Evolutionary conservation across 1,140 invertebrate species (phyloP).

Genomic region (Parapsyche elsis): DNA sequence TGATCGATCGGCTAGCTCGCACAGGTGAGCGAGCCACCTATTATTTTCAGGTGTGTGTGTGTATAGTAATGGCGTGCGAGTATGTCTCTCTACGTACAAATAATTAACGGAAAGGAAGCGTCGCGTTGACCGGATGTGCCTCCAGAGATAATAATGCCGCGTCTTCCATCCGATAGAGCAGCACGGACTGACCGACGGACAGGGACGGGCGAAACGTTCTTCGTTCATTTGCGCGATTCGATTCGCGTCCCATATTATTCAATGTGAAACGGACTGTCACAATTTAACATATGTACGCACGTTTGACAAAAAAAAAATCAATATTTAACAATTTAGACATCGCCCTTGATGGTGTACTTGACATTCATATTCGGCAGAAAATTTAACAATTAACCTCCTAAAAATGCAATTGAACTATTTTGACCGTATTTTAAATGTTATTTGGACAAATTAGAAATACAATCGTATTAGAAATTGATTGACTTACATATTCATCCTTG

Average conservation of each 20-base stretch:
- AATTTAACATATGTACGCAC: conserved; percentile 35
- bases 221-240: conserved; percentile 5
- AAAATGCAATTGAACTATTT: no score
- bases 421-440: no score
- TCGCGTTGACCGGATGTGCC: conserved; percentile 51
- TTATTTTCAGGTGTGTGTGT: not conserved
- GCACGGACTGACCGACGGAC: conserved; percentile 7
- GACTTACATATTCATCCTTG: conserved; percentile 69
- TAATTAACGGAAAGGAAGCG: conserved; percentile 55
- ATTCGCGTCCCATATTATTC: conserved; percentile 45
- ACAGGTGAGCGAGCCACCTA: no score
- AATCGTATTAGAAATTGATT: not conserved
- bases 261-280: conserved; percentile 34
- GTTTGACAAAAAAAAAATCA: not conserved
- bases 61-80: not conserved
- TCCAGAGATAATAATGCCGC: conserved; percentile 52
- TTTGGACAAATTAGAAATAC: not conserved
- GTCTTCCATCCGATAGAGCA: conserved; percentile 53
- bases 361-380: no score
- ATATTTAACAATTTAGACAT: no score
- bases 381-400: no score
- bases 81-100: conserved; percentile 13
- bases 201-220: conserved; percentile 19
- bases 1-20: no score
- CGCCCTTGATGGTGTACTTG: no score